These are phyloP conservation scores for Artibeus lituratus DNA, from an alignment of 2,797 vertebrate species.

Conservation along the genomic window DNA sequence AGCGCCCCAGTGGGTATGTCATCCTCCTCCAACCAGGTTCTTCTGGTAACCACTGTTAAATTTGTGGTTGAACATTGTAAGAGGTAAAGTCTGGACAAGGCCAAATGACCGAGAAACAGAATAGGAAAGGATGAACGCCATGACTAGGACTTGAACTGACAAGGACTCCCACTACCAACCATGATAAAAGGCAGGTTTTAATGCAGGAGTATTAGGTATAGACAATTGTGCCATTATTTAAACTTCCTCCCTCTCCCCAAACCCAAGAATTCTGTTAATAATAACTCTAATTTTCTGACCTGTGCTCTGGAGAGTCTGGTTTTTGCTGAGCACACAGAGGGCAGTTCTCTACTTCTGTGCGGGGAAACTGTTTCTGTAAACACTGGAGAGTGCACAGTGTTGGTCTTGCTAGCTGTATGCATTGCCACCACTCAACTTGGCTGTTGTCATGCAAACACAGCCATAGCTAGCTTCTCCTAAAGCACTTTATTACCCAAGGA, in stretches of 20 bases:
- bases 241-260: background rate
- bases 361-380: background rate
- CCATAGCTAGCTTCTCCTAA: background rate
- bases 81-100: background rate
- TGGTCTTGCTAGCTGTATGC: background rate
- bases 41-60: background rate
- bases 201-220: background rate
- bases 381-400: background rate
- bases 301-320: background rate
- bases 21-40: background rate
- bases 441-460: background rate
- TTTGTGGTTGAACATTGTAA: background rate
- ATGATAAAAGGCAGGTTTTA: background rate
- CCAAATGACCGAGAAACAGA: background rate
- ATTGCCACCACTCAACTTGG: background rate
- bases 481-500: conserved; percentile 22
- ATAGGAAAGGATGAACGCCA: background rate
- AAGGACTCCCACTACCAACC: background rate
- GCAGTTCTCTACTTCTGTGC: background rate
- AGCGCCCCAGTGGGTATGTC: background rate
- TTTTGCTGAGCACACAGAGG: background rate
- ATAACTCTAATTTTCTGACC: background rate
- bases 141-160: background rate
- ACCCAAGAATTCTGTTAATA: background rate
- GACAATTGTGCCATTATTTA: background rate